A percentile compares a stretch with the other conserved stretches of the same genome.
These are phyloP conservation scores for Brenthis hecate DNA, from an alignment of 2,888 invertebrate genomes.

Conservation along the genomic window DNA sequence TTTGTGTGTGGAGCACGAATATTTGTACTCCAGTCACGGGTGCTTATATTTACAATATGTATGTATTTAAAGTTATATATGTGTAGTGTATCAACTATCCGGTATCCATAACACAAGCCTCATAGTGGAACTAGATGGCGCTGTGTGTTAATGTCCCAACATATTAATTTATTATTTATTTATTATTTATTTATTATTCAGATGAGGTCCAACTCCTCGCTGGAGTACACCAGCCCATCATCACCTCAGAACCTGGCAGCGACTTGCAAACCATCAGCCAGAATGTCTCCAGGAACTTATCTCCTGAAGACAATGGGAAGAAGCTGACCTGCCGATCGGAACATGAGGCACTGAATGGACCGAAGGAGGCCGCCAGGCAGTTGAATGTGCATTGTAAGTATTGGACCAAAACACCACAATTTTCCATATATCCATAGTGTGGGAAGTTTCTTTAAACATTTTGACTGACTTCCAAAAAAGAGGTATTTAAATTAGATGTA, in stretches of 20 bases:
- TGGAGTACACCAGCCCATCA: slow-evolving; percentile 80
- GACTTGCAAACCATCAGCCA: slow-evolving; percentile 85
- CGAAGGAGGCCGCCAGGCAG: slow-evolving; percentile 57
- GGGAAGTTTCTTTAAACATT: too few species aligned
- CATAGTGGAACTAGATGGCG: neutral
- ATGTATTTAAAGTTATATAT: too few species aligned
- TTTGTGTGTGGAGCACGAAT: too few species aligned
- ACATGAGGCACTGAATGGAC: slow-evolving; percentile 83
- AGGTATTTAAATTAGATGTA: too few species aligned
- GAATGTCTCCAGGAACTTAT: slow-evolving; percentile 84
- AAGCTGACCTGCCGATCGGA: slow-evolving; percentile 85
- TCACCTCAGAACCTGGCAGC: slow-evolving; percentile 73
- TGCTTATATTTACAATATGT: too few species aligned
- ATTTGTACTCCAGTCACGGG: too few species aligned
- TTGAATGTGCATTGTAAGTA: slow-evolving; percentile 66
- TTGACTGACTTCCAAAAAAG: too few species aligned
- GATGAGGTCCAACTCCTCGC: slow-evolving; percentile 84
- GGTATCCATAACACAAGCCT: too few species aligned
- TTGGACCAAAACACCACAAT: too few species aligned
- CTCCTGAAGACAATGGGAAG: slow-evolving; percentile 85
- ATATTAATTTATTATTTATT: neutral
- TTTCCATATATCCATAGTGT: too few species aligned
- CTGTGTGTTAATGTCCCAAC: neutral
- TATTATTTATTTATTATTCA: slow-evolving; percentile 47
- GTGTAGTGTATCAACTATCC: too few species aligned